phyloP scores from a whole-genome alignment of 2,888 invertebrate species.

The Andricus quercusramuli region DNA sequence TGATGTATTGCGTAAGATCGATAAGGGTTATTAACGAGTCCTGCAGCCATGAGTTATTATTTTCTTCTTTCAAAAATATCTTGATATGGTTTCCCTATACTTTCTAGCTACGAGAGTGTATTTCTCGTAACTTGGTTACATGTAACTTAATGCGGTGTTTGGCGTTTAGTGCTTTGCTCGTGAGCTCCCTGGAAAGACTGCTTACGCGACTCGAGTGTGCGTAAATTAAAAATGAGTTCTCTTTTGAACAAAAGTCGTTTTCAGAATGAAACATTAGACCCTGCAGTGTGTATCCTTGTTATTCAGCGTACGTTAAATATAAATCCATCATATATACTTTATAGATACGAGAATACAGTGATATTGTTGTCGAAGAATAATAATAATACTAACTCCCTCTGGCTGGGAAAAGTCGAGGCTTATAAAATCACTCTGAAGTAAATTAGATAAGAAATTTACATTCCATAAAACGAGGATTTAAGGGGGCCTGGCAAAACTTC shows the following conservation, averaged over 20 bases:
- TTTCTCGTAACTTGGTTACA: neutral
- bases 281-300: constrained; percentile 12
- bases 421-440: neutral
- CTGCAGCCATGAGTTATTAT: constrained; percentile 3
- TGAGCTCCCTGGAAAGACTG: constrained; percentile 16
- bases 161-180: constrained; percentile 31
- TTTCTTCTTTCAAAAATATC: neutral
- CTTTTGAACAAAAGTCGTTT: constrained; percentile 4
- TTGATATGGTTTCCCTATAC: neutral
- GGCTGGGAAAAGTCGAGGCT: neutral
- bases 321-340: constrained; percentile 21
- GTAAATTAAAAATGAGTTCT: constrained; percentile 19
- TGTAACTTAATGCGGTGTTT: constrained; percentile 6
- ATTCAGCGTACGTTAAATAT: constrained; percentile 25
- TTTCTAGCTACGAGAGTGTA: constrained; percentile 11
- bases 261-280: neutral
- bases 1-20: constrained; percentile 30
- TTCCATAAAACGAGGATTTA: constrained; percentile 9
- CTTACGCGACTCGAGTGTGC: constrained; percentile 2
- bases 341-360: constrained; percentile 28
- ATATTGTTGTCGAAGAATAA: constrained; percentile 5
- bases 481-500: neutral
- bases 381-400: neutral
- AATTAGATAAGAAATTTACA: constrained; percentile 9
- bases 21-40: constrained; percentile 11